phyloP scores from a whole-genome alignment of 2,888 invertebrate species.

The Oxytorus armatus region DNA sequence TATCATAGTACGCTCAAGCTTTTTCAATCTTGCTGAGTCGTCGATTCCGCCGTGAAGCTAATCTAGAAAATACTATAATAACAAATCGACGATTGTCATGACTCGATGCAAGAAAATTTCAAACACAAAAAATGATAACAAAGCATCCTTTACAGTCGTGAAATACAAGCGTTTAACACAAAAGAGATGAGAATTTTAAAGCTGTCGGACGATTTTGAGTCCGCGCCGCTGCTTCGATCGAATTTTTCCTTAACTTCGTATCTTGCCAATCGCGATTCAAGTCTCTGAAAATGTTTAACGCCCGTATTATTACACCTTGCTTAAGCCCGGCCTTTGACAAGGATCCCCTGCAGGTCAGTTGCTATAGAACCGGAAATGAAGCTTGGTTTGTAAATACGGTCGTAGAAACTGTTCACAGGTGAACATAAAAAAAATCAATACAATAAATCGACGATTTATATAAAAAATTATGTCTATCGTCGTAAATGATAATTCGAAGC shows the following conservation, averaged over 20 bases:
- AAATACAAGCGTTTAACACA: not conserved
- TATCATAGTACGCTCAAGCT: conserved; percentile 5
- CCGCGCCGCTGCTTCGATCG: conserved; percentile 9
- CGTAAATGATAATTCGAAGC: conserved; percentile 44
- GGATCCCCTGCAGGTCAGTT: no score
- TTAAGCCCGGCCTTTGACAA: no score
- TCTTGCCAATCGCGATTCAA: conserved; percentile 11
- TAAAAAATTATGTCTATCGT: conserved; percentile 40
- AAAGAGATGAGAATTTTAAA: not conserved
- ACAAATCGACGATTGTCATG: conserved; percentile 2
- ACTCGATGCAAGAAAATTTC: not conserved
- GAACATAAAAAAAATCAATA: conserved; percentile 15
- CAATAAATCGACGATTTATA: conserved; percentile 33
- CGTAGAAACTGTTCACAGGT: no score
- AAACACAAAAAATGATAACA: conserved; percentile 9
- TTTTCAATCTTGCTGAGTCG: not conserved
- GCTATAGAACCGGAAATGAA: no score
- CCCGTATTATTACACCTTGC: no score
- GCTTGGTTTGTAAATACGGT: no score
- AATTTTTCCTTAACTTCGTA: conserved; percentile 14
- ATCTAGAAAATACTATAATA: not conserved
- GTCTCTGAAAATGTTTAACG: conserved; percentile 2
- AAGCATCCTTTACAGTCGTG: not conserved
- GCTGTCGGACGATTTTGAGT: not conserved
- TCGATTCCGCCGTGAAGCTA: conserved; percentile 1